These are phyloP conservation scores for Astyanax mexicanus DNA, from an alignment of 2,797 vertebrate species.

Conservation along the genomic window DNA sequence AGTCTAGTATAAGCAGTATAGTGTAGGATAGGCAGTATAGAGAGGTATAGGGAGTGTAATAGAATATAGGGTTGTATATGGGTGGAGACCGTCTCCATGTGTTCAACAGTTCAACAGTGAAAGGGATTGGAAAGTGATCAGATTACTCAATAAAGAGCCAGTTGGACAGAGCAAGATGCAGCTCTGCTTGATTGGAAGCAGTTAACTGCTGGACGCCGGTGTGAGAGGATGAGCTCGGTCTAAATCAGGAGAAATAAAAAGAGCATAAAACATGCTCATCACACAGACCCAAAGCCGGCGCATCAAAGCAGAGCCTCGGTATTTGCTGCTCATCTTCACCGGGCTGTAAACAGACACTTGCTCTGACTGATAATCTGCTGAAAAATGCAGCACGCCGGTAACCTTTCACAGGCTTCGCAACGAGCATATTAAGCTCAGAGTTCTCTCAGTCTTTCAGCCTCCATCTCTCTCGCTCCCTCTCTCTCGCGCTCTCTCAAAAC, in stretches of 20 bases:
- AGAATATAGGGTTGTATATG: too few relatives aligned
- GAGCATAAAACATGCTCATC: neutral
- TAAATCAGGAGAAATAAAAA: neutral
- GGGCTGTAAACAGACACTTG: constrained; percentile 51
- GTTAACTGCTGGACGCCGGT: neutral
- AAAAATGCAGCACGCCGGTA: constrained; percentile 71
- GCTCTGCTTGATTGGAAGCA: neutral
- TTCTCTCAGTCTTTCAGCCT: constrained; percentile 65
- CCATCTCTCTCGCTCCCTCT: constrained; percentile 64
- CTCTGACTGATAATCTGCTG: constrained; percentile 66
- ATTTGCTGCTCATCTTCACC: constrained; percentile 33
- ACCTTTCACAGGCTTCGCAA: constrained; percentile 74
- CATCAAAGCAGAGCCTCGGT: constrained; percentile 2
- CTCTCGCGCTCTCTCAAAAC: constrained; percentile 50
- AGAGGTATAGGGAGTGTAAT: too few relatives aligned
- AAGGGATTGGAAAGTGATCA: too few relatives aligned
- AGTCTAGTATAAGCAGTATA: too few relatives aligned
- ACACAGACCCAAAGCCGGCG: neutral
- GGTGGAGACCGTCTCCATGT: too few relatives aligned
- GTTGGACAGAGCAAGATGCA: too few relatives aligned
- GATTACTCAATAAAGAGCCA: too few relatives aligned
- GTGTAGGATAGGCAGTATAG: too few relatives aligned
- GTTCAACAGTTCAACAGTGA: too few relatives aligned
- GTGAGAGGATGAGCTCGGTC: neutral
- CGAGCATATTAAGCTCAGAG: constrained; percentile 69